Evolutionary conservation across 1,140 invertebrate genomes (phyloP).

Genomic region (Ditylenchus dipsaci): DNA sequence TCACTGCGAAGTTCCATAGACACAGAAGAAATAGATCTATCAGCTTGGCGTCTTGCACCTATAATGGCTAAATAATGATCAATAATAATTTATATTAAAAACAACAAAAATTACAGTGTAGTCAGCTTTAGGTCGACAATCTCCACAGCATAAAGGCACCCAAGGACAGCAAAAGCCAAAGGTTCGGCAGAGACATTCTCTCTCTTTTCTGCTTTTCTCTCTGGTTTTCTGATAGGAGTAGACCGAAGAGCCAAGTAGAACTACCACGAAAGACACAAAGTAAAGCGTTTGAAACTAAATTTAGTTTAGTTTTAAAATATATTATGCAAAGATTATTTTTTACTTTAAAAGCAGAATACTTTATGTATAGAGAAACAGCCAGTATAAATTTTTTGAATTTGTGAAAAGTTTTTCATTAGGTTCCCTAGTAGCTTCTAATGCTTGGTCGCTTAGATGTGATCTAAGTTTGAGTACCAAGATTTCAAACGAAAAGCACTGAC

Average conservation of each 20-base stretch:
- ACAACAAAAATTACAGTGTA: conserved; percentile 28
- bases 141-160: conserved; percentile 15
- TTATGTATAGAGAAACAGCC: not conserved
- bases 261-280: conserved; percentile 53
- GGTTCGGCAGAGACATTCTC: conserved; percentile 20
- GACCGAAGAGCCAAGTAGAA: conserved; percentile 48
- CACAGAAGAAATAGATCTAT: conserved; percentile 2
- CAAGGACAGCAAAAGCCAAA: conserved; percentile 31
- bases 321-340: conserved; percentile 9
- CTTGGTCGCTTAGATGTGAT: too few relatives aligned
- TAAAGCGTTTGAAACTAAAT: conserved; percentile 55
- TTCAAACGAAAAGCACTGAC: too few relatives aligned
- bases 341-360: not conserved
- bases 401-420: too few relatives aligned
- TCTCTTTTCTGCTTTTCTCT: conserved; percentile 17
- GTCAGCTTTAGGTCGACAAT: conserved; percentile 19
- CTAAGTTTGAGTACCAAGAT: too few relatives aligned
- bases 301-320: conserved; percentile 9
- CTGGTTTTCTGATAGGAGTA: conserved; percentile 44
- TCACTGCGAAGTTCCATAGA: conserved; percentile 8
- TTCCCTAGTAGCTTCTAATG: too few relatives aligned
- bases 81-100: conserved; percentile 7
- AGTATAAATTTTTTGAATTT: conserved; percentile 6
- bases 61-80: not conserved
- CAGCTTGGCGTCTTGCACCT: conserved; percentile 18